Evolutionary conservation across 1,140 invertebrate genomes (phyloP).

Genomic region (Sarcophaga bullata): DNA sequence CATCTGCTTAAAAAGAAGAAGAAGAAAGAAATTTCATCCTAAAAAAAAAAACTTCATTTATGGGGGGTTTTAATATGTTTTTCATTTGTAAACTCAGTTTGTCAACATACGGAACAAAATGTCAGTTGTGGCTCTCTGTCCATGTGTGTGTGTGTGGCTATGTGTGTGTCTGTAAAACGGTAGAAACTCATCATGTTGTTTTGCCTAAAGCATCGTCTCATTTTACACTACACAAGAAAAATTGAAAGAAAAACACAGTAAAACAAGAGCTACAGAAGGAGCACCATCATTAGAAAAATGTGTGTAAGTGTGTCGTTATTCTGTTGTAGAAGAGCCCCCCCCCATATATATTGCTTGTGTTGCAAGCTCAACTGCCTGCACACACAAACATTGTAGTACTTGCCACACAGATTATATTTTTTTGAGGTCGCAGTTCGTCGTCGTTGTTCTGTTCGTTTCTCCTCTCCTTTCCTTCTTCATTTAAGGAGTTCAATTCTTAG

Average conservation of each 20-base stretch:
- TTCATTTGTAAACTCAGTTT: constrained; percentile 31
- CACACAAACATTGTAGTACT: neutral
- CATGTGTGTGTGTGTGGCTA: neutral
- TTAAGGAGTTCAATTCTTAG: constrained; percentile 31
- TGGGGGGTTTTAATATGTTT: neutral
- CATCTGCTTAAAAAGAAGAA: neutral
- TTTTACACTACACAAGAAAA: neutral
- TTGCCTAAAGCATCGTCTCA: neutral
- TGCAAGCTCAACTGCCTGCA: neutral
- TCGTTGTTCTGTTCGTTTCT: neutral
- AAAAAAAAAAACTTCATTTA: constrained; percentile 31
- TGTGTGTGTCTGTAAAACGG: neutral
- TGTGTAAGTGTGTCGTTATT: neutral
- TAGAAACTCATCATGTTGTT: neutral
- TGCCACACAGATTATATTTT: neutral
- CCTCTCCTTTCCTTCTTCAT: neutral
- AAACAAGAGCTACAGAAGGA: neutral
- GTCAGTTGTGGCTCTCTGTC: too few relatives aligned
- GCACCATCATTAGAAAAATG: neutral
- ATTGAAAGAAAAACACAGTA: neutral
- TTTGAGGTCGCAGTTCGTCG: neutral
- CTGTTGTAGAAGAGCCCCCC: too few relatives aligned
- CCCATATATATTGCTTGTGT: too few relatives aligned
- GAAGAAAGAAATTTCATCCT: constrained; percentile 6
- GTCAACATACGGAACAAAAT: neutral